Conservation (phyloP, 2,113 vertebrate genomes). For the Gadus macrocephalus region DNA sequence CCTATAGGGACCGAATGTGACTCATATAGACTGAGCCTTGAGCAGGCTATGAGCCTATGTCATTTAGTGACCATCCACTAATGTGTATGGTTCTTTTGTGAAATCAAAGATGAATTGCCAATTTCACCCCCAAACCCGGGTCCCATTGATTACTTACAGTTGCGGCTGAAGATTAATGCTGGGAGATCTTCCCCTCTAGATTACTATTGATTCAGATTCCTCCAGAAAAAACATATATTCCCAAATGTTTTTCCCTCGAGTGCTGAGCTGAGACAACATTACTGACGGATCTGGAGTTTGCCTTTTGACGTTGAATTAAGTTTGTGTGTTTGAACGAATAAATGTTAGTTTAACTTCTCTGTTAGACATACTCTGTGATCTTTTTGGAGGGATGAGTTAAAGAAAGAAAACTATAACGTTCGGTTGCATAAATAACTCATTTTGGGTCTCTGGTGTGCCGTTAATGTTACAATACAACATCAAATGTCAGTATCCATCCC, state of each 20-base stretch:
- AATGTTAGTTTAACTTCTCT: conserved; percentile 38
- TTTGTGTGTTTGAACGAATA: conserved; percentile 34
- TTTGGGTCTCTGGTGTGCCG: no score
- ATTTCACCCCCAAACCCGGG: conserved; percentile 44
- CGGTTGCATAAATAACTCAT: conserved; percentile 5
- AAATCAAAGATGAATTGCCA: conserved; percentile 70
- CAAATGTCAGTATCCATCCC: no score
- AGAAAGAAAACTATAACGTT: conserved; percentile 6
- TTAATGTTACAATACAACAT: no score
- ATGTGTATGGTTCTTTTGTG: conserved; percentile 53
- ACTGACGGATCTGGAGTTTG: conserved; percentile 37
- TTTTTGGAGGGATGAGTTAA: no score
- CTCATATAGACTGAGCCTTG: conserved; percentile 54
- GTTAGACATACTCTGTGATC: no score
- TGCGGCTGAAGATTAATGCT: conserved; percentile 65
- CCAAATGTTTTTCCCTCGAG: no score
- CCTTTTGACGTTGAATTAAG: conserved; percentile 40
- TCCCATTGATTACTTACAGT: conserved; percentile 67
- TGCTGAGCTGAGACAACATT: no score
- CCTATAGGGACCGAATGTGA: no score
- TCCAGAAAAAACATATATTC: conserved; percentile 2
- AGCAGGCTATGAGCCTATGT: conserved; percentile 37
- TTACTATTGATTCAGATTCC: conserved; percentile 71
- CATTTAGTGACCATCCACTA: conserved; percentile 36
- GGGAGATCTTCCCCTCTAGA: conserved; percentile 59